phyloP scores from a whole-genome alignment of 2,113 vertebrate species.

The Uria lomvia region DNA sequence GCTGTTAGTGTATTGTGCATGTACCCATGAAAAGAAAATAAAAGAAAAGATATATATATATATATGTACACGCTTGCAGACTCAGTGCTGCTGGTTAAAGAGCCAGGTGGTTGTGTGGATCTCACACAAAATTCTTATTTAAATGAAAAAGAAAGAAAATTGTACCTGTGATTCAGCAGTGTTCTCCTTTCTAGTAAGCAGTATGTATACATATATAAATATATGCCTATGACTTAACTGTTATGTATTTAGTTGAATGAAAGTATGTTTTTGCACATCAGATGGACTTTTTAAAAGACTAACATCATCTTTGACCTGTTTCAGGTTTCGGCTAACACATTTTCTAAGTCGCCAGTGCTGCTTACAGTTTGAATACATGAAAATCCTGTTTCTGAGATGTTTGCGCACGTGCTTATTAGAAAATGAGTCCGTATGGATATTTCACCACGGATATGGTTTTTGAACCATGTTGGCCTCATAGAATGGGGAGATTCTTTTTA shows the following conservation, averaged over 20 bases:
- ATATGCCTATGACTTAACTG: conserved; percentile 72
- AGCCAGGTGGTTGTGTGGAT: background rate
- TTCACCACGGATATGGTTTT: conserved; percentile 86
- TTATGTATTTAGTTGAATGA: conserved; percentile 73
- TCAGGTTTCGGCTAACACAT: conserved; percentile 97
- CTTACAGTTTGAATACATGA: conserved; percentile 97
- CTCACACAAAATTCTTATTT: conserved; percentile 36
- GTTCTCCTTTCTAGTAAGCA: background rate
- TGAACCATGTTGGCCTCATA: conserved; percentile 78
- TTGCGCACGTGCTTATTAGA: conserved; percentile 90
- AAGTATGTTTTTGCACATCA: conserved; percentile 74
- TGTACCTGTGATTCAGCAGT: conserved; percentile 16
- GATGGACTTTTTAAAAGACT: conserved; percentile 81
- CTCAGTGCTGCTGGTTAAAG: conserved; percentile 1
- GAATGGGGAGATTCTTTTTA: conserved; percentile 84
- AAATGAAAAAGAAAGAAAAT: conserved; percentile 36
- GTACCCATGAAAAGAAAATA: conserved; percentile 53
- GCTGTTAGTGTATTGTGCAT: conserved; percentile 76
- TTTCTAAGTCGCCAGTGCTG: conserved; percentile 93
- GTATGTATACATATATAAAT: conserved; percentile 80
- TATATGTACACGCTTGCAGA: conserved; percentile 65
- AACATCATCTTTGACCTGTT: conserved; percentile 93
- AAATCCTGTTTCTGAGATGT: conserved; percentile 97
- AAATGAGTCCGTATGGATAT: conserved; percentile 89
- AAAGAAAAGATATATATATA: conserved; percentile 55